These are phyloP conservation scores for Acromyrmex charruanus DNA, from an alignment of 1,140 invertebrate genomes.

Conservation along the genomic window DNA sequence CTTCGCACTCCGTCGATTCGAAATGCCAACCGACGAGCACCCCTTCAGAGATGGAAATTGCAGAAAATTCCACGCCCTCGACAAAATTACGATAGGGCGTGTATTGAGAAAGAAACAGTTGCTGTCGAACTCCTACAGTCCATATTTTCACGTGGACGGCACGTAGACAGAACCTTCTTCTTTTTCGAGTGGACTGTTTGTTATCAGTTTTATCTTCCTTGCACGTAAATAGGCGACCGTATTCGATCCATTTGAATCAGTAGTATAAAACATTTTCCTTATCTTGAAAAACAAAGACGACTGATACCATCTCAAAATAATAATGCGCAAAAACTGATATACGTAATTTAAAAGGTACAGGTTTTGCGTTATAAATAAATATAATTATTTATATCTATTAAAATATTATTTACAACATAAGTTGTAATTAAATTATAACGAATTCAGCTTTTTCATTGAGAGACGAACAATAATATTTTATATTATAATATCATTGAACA, in stretches of 20 bases:
- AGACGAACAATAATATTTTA: slow-evolving; percentile 1
- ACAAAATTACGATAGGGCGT: slow-evolving; percentile 45
- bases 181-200: slow-evolving; percentile 27
- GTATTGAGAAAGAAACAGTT: slow-evolving; percentile 40
- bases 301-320: background rate
- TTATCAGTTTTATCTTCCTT: slow-evolving; percentile 19
- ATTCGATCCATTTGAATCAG: background rate
- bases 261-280: background rate
- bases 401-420: background rate
- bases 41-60: slow-evolving; percentile 66
- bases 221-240: slow-evolving; percentile 9
- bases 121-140: slow-evolving; percentile 5
- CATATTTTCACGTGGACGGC: slow-evolving; percentile 43
- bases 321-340: background rate
- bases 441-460: background rate
- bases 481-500: background rate
- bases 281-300: background rate
- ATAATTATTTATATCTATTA: background rate
- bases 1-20: slow-evolving; percentile 50
- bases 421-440: background rate
- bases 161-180: slow-evolving; percentile 14
- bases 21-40: background rate
- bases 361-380: background rate
- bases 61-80: background rate
- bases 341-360: background rate